Base-by-base conservation (phyloP, 1,140 invertebrate genomes). In the Tribolium madens region DNA sequence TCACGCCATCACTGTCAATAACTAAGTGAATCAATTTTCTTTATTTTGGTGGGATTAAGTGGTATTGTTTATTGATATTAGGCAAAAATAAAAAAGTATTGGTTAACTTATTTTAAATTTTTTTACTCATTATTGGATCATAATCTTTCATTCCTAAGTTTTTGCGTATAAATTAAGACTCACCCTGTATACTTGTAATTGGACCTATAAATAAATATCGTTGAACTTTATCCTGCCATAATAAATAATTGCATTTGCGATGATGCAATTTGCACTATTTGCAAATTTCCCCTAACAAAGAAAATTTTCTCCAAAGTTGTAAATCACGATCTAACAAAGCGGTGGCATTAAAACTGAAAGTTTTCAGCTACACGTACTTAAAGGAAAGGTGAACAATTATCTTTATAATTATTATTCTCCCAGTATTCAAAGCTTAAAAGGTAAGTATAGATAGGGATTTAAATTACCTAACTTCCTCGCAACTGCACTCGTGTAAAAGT, bases 381-480 rank as follows among this genome's bases (percentile, higher is more conserved):
- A 17, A 50, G 48, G 48, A 15, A 15, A 17, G 48, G 15, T 50
- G 48, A 50, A 50, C 14, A 50, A 50, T 50, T 50, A 50, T 17
- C 13, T 14, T 17, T n/a, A 15, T 50, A 50, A 50, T 50, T 50
- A 50, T 50, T 50, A 50, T 50, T 14, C 48, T 15, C 48, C 12
- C 10, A 15, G 48, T 50, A 50, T 50, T 15, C 15, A 14, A 50
- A 50, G 48, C 15, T 50, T 50, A 15, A 7, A 17, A 50, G 48
- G 48, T 50, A 17, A 14, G 48, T 15, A n/a, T n/a, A 50, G 15
- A 50, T 50, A 42, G 48, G 48, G 48, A 50, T 50, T 50, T 50
- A 50, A 50, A 50, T 50, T 50, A 50, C 48, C 15, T 7, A 15
- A 50, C 48, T 50, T 50, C 47, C 15, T 42, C 36, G 36, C 36